Base-by-base conservation (phyloP, 2,797 vertebrate genomes). In the Rachycentron canadum region DNA sequence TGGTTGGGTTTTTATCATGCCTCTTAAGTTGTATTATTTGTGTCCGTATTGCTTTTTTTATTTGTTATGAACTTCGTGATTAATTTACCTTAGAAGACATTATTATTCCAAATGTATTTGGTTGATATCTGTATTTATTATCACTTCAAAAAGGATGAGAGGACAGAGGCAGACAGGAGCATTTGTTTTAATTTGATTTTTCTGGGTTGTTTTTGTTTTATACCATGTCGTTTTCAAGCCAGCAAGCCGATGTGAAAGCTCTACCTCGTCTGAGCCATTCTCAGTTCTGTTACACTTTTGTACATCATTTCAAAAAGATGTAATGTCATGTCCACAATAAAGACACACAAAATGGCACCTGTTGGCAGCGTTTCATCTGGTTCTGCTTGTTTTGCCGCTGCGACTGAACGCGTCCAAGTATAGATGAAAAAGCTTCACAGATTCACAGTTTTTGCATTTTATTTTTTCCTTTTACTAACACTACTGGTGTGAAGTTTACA, bases 221-320 rank as follows among this genome's bases (percentile, higher is more conserved):
- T 93, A 92, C 90, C 92, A 93, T 95, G 83, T 95, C 93, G 94
- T 92, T 93, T 95, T 95, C 93, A 94, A 95, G 96, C 96, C 96
- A 95, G 96, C 96, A 95, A 92, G 90, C 95, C 93, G 95, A 92
- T 88, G 92, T 95, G 94, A 95, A 96, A 95, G 94, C 96, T 96
- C 96, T 97, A 97, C 97, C 97, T 99, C 97, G 96, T 90, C 95
- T 95, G 91, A 96, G 94, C 95, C 96, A 94, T 96, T 95, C 95
- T 96, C 96, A 91, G 95, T 95, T 95, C 95, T 94, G 92, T 95
- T 95, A 94, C 93, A 91, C 92, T 93, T 94, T 96, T 96, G 95
- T 95, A 96, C 95, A 95, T 96, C 95, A 95, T 97, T 96, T 95
- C 94, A 90, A 91, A 91, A 90, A 84, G 90, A 92, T 96, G 95